Base-by-base conservation (phyloP, 1,140 invertebrate species). In the Carposina sasakii region DNA sequence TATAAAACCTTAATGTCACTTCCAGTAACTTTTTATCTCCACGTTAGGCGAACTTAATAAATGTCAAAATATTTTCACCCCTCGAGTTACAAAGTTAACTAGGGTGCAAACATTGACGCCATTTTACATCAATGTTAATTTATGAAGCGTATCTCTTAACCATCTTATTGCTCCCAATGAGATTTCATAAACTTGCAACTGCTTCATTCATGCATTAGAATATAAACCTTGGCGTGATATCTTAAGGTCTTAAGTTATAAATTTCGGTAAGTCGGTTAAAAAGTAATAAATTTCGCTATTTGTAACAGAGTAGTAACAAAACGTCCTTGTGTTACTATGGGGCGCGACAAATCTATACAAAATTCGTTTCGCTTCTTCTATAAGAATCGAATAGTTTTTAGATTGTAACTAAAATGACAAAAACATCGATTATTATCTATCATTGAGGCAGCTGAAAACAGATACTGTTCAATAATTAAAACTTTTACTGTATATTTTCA, bases 1-100 rank as follows among this genome's bases (percentile, higher is more conserved):
- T n/a, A n/a, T n/a, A n/a, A n/a, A n/a, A n/a, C n/a, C n/a, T n/a
- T n/a, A 12, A 6, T 28, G 34, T 17, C 52, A 22, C 34, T 33
- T 67, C 63, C 22, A 64, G 53, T 40, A 30, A 2, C 15, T 13
- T 22, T 12, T 6, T 33, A 48, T 41, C 20, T 54, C 30, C 45
- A 57, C 48, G 28, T 48, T 15, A 43, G 16, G n/a, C 21, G 36
- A 43, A 52, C 53, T 64, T 57, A 54, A 75, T 63, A 69, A 71
- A 67, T 70, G 76, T 76, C 76, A 79, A 69, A 79, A 79, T 70
- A 79, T 79, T 75, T 68, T 73, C 52, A 63, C 54, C 69, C 70
- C 67, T 64, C 59, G 37, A 56, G 71, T 67, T 71, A 67, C 50
- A 57, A n/a, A 66, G 71, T 74, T 76, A 76, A 71, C 60, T 74